A percentile compares a stretch with the other conserved stretches of the same genome.
Evolutionary conservation across 1,140 invertebrate genomes (phyloP).

Genomic region (Bombus superbus): DNA sequence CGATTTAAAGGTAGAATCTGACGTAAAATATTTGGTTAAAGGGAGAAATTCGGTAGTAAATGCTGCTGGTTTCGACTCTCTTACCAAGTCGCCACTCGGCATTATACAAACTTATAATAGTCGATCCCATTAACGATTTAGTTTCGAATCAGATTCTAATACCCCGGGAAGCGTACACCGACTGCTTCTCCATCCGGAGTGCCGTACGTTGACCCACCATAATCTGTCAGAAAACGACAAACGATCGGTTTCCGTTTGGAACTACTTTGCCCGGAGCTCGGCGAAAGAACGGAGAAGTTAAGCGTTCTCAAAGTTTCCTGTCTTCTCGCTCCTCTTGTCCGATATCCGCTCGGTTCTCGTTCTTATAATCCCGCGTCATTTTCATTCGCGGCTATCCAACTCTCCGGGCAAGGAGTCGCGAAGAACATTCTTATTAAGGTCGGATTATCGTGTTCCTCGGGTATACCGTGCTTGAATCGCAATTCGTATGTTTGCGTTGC

Average conservation of each 20-base stretch:
- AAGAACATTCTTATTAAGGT: conserved; percentile 22
- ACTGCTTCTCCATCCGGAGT: background rate
- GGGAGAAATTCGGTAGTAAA: conserved; percentile 15
- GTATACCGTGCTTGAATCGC: background rate
- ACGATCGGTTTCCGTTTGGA: conserved; percentile 8
- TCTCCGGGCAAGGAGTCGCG: background rate
- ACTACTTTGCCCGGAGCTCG: conserved; percentile 31
- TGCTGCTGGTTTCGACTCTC: background rate
- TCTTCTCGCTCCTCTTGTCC: background rate
- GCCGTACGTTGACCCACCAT: conserved; percentile 16
- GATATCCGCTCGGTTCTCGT: conserved; percentile 28
- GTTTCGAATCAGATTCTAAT: conserved; percentile 34
- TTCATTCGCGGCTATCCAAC: conserved; percentile 23
- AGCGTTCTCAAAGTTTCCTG: conserved; percentile 50
- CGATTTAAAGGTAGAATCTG: background rate
- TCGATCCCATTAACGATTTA: conserved; percentile 45
- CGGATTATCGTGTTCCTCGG: background rate
- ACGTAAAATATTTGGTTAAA: conserved; percentile 9
- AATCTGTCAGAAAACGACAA: conserved; percentile 39
- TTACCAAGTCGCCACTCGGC: background rate
- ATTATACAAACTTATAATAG: conserved; percentile 39
- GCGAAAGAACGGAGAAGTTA: conserved; percentile 53
- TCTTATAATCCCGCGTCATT: conserved; percentile 44
- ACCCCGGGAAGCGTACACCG: background rate
- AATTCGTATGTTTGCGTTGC: background rate